Base-by-base conservation (phyloP, 2,113 vertebrate species). In the Pipra filicauda region DNA sequence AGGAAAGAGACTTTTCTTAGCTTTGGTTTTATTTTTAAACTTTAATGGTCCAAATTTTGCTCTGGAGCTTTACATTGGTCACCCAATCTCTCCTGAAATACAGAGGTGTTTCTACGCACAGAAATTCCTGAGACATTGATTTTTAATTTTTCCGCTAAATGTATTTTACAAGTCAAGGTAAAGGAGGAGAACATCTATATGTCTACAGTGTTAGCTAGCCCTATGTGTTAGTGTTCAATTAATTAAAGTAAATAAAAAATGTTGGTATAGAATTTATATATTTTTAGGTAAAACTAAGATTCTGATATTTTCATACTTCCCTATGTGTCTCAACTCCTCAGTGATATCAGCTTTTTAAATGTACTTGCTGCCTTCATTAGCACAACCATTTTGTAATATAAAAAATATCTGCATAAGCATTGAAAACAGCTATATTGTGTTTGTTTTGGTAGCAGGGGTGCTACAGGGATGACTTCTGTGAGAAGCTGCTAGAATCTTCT, bases 261-360 rank as follows among this genome's bases (percentile, higher is more conserved):
- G 7, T 18, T 75, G 20, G 23, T 75, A 69, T 89, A 80, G 55
- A 61, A 14, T 51, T 78, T 95, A 84, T 77, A 89, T 55, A 66
- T 62, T 57, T 95, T 93, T 89, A 89, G 57, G 72, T 59, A 93
- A 88, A 57, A 85, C 27, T 81, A 84, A 95, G 30, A 49, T 89
- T 67, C 51, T 77, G 72, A 91, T 88, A 93, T 91, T 92, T 95
- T 61, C 18, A 41, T 19, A 33, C 48, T 78, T 51, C 39, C 4
- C 3, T 54, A 4, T 51, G 24, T 58, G 20, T 43, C 22, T 73
- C 30, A 28, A 24, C 6, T 71, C 4, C 39, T 64, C 48, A 33
- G 22, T 35, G 33, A 39, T n/a, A 59, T 10, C 30, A 54, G 11
- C 13, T 54, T 72, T 27, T 23, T 6, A 33, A 52, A 35, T 78